phyloP scores from a whole-genome alignment of 1,140 invertebrate genomes.

The Proctacanthus coquilletti region DNA sequence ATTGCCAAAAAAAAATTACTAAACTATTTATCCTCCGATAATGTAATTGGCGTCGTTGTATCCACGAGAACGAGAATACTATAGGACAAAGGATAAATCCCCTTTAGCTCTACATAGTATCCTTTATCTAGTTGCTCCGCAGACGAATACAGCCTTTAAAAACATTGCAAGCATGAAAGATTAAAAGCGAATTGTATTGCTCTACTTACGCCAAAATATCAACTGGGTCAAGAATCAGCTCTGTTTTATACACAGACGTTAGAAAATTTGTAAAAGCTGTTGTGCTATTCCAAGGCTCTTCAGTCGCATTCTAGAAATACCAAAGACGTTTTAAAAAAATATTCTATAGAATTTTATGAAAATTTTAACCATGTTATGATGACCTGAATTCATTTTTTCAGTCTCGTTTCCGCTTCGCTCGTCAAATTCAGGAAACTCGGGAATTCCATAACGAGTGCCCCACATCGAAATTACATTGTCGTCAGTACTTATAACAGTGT shows the following conservation, averaged over 20 bases:
- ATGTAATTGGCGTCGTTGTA: constrained; percentile 41
- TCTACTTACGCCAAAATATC: constrained; percentile 36
- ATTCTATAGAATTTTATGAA: too few relatives aligned
- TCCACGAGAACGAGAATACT: constrained; percentile 44
- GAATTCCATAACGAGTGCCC: constrained; percentile 39
- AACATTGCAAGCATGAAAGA: constrained; percentile 6
- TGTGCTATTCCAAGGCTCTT: constrained; percentile 19
- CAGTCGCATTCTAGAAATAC: constrained; percentile 8
- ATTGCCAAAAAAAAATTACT: too few relatives aligned
- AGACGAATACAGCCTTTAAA: constrained; percentile 39
- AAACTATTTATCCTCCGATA: too few relatives aligned
- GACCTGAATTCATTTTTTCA: too few relatives aligned
- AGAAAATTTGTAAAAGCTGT: constrained; percentile 27
- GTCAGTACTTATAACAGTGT: constrained; percentile 44
- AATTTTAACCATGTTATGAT: too few relatives aligned
- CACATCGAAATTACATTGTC: constrained; percentile 55
- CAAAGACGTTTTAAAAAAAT: background rate
- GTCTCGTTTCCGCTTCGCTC: too few relatives aligned
- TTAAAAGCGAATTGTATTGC: background rate
- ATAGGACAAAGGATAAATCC: constrained; percentile 39
- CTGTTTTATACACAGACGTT: constrained; percentile 30
- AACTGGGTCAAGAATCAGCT: constrained; percentile 33
- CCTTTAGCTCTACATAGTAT: constrained; percentile 38
- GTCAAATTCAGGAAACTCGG: constrained; percentile 20
- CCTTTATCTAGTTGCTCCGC: constrained; percentile 35